Evolutionary conservation across 2,113 vertebrate species (phyloP), one percentile per base, ranked within the genome.

Genomic region (Machaerirhynchus nigripectus): DNA sequence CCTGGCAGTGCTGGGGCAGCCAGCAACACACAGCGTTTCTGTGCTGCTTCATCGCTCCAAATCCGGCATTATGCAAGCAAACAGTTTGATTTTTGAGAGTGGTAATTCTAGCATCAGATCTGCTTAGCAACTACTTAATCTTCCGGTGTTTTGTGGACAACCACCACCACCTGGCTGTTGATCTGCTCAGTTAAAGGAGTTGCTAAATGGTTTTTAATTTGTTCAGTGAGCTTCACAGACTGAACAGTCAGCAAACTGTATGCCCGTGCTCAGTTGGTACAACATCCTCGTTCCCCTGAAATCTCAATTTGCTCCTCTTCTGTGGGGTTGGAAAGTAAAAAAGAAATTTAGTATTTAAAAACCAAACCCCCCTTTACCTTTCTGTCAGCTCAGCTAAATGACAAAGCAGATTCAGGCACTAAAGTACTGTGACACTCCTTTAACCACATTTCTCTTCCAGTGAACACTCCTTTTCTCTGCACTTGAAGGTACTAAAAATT

Each of bases 1-100:
- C 37, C 64, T 63, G 74, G 53, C 31, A 71, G 59, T 3, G 2
- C 64, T 3, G 1, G 33, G 49, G 67, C 55, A 94, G 42, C 37
- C 4, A 1, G 30, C 17, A 63, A 10, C 7, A 3, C 13, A 7
- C 42, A 33, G 1, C 1, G 24, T 8, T 53, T 23, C 57, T 83
- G 56, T 49, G 76, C 26, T 75, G 42, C 56, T 63, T 28, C 61
- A 42, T 15, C 28, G 5, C 49, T 55, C 63, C 68, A 73, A 31
- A 70, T 5, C 71, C 1, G 0, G 27, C 53, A 10, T 19, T 40
- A 14, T 4, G 22, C 17, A 59, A 68, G 31, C 59, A 65, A 78
- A 69, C 21, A 22, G 18, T 52, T 35, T 57, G 52, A 22, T 47
- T 65, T 93, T 52, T 21, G 53, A 60, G 27, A 83, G 28, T 12